Base-by-base conservation (phyloP, 2,113 vertebrate species). In the Glaucomys volans region DNA sequence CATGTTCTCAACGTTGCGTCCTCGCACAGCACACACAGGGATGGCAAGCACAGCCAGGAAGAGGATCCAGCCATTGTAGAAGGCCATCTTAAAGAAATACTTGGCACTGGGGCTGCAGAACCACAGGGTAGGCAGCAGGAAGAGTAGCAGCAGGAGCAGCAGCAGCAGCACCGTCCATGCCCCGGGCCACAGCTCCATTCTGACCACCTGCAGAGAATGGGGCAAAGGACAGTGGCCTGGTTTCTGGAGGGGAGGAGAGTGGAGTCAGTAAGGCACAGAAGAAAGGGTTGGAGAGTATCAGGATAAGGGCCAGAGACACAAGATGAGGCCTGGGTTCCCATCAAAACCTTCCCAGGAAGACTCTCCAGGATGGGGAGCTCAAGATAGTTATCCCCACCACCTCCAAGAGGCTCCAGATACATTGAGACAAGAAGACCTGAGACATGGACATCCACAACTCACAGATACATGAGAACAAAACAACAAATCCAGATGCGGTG, bases 1-100 rank as follows among this genome's bases (percentile, higher is more conserved):
- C 98, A 99, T 99, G 94, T 99, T 99, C 97, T 99, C 98, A 20
- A 98, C 98, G 0, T 98, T 98, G 64, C 98, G 98, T 12, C 99
- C 99, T 71, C 98, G 92, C 69, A 98, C 90, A 0, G 98, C 98
- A 20, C 98, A 98, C 95, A 98, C 93, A 0, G 98, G 98, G 79
- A 98, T 98, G 62, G 97, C 98, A 1, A 98, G 95, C 54, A 98
- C 85, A 3, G 98, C 98, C 96, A 98, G 97, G 91, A 98, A 98
- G 96, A 98, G 97, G 98, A 98, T 98, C 98, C 98, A 98, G 89
- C 98, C 96, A 0, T 98, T 98, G 97, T 98, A 98, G 94, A 98
- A 98, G 24, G 96, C 97, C 98, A 98, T 98, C 97, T 98, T 98
- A 95, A 98, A 98, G 98, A 98, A 98, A 89, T 98, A 98, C 94